Conservation (phyloP, 23 tunicate genomes). For the Phallusia fumigata region DNA sequence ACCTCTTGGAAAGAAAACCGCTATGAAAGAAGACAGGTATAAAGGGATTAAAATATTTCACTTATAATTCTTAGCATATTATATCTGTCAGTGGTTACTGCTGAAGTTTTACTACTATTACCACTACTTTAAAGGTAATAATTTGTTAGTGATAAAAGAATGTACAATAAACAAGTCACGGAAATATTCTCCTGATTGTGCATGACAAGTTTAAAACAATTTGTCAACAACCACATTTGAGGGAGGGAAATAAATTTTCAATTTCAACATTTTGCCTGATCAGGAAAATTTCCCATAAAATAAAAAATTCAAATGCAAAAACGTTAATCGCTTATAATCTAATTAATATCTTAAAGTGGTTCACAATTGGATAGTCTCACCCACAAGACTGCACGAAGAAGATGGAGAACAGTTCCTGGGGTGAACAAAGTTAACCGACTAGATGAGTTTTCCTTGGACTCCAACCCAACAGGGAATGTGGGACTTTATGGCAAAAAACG, state of each 20-base stretch:
- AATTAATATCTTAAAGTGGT: not conserved
- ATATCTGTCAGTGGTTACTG: not conserved
- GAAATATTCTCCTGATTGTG: no score
- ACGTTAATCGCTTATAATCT: no score
- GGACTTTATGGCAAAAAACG: constrained; percentile 14
- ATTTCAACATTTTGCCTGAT: no score
- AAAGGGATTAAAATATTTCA: not conserved
- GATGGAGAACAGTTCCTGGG: constrained; percentile 59
- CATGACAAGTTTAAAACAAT: no score
- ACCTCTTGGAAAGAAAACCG: not conserved
- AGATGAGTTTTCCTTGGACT: constrained; percentile 17
- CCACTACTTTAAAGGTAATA: no score
- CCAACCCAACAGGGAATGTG: not conserved
- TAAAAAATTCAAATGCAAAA: no score
- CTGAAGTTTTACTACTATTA: no score
- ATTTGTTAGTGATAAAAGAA: no score
- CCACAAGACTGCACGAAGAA: constrained; percentile 32
- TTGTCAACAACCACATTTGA: no score
- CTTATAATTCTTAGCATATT: not conserved
- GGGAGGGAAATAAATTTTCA: no score
- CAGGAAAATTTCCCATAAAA: no score
- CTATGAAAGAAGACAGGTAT: not conserved
- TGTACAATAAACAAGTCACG: no score
- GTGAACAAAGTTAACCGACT: constrained; percentile 14
- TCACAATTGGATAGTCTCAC: not conserved